Evolutionary conservation across 2,797 vertebrate genomes (phyloP).

Genomic region (Syndactyla subalaris): DNA sequence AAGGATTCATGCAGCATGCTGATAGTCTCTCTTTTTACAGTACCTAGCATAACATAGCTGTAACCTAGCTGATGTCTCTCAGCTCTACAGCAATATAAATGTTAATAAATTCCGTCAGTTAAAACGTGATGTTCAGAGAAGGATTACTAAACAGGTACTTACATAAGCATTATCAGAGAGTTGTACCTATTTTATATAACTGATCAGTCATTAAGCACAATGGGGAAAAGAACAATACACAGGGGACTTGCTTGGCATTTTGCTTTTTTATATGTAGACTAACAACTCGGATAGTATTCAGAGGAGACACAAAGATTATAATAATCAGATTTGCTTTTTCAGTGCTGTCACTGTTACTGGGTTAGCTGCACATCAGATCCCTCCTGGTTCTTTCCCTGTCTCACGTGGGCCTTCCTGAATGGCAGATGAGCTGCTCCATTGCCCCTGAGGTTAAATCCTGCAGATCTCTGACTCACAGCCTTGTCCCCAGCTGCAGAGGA

Average conservation of each 20-base stretch:
- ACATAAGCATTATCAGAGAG: slow-evolving; percentile 29
- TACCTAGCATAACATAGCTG: background rate
- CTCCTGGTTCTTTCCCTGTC: background rate
- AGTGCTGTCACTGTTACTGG: background rate
- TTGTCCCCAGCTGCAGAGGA: background rate
- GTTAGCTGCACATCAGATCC: background rate
- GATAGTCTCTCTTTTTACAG: slow-evolving; percentile 4
- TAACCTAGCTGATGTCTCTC: background rate
- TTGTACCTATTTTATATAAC: slow-evolving; percentile 42
- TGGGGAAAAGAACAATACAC: slow-evolving; percentile 17
- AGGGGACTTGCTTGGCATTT: background rate
- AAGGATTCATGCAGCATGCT: slow-evolving; percentile 10
- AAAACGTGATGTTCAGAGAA: slow-evolving; percentile 31
- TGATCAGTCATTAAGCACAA: slow-evolving; percentile 36
- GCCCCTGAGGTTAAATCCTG: background rate
- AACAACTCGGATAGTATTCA: background rate
- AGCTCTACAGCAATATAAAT: slow-evolving; percentile 16
- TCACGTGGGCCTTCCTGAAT: background rate
- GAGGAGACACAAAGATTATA: slow-evolving; percentile 17
- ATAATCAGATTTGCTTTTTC: slow-evolving; percentile 22
- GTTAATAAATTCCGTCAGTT: slow-evolving; percentile 38
- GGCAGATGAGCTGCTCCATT: background rate
- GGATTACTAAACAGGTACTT: slow-evolving; percentile 55
- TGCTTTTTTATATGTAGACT: background rate
- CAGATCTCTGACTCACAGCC: background rate